Evolutionary conservation across 2,797 vertebrate genomes (phyloP).

Genomic region (Chaunax sp.): DNA sequence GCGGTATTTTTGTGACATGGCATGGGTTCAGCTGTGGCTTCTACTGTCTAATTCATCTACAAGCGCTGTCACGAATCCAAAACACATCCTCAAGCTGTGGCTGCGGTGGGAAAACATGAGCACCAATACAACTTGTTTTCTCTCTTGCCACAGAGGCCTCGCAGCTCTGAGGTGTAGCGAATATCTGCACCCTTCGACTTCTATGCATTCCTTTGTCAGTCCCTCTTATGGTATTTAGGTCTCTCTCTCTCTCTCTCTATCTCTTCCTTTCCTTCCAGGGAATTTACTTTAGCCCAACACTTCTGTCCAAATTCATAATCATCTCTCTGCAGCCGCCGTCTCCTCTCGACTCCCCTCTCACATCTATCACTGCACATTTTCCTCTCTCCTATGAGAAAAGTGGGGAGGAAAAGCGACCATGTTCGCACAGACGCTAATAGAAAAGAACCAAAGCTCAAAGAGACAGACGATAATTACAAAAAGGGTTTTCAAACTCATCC

Average conservation of each 20-base stretch:
- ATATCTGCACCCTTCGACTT: background rate
- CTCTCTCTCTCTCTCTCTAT: background rate
- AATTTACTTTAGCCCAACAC: conserved; percentile 8
- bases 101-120: conserved; percentile 17
- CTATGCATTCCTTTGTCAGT: background rate
- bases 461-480: conserved; percentile 50
- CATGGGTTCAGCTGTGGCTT: background rate
- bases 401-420: conserved; percentile 1
- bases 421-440: conserved; percentile 11
- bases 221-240: background rate
- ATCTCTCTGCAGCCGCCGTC: conserved; percentile 1
- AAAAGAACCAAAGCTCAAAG: conserved; percentile 31
- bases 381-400: background rate
- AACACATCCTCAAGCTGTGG: conserved; percentile 17
- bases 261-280: conserved; percentile 1
- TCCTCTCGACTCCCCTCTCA: background rate
- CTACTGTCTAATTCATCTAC: conserved; percentile 21
- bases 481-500: conserved; percentile 20
- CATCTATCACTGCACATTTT: background rate
- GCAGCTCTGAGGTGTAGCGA: background rate
- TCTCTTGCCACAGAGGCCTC: background rate
- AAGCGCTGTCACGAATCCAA: conserved; percentile 35
- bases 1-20: conserved; percentile 10
- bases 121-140: background rate
- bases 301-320: conserved; percentile 30